These are phyloP conservation scores for Intellagama lesueurii DNA, from an alignment of 2,797 vertebrate species.

Conservation along the genomic window DNA sequence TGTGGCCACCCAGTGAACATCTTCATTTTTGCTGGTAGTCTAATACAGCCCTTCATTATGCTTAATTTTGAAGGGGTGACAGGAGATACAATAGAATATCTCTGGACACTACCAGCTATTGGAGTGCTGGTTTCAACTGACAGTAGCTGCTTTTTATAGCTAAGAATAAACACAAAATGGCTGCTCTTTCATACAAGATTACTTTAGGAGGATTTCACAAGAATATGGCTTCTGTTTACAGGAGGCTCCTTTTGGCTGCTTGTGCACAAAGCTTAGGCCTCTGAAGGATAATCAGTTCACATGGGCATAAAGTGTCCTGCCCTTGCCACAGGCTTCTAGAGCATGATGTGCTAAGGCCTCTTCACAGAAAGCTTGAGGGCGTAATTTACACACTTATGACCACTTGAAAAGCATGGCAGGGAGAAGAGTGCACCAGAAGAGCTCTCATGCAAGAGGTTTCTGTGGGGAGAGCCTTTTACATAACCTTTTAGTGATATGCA, in stretches of 20 bases:
- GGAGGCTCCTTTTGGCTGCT: too few relatives aligned
- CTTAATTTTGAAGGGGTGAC: not conserved
- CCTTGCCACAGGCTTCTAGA: too few relatives aligned
- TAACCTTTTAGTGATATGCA: too few relatives aligned
- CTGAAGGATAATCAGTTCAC: not conserved
- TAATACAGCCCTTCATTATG: not conserved
- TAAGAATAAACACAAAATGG: too few relatives aligned
- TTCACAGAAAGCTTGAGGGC: not conserved
- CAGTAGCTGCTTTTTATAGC: too few relatives aligned
- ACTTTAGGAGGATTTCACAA: too few relatives aligned
- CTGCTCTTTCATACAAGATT: too few relatives aligned
- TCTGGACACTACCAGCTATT: too few relatives aligned
- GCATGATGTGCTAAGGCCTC: not conserved
- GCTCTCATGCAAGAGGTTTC: not conserved
- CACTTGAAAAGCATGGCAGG: not conserved
- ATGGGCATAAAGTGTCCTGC: too few relatives aligned
- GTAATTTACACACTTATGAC: not conserved
- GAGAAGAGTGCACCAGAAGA: not conserved
- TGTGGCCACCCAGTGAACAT: not conserved
- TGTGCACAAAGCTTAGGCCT: not conserved
- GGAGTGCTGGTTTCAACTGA: too few relatives aligned
- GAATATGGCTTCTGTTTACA: too few relatives aligned
- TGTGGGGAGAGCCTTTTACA: not conserved
- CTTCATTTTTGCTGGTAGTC: not conserved
- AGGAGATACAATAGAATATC: too few relatives aligned